Evolutionary conservation across 2,888 invertebrate species (phyloP), one percentile per base, ranked within the genome.

Genomic region (Mesoligia furuncula): DNA sequence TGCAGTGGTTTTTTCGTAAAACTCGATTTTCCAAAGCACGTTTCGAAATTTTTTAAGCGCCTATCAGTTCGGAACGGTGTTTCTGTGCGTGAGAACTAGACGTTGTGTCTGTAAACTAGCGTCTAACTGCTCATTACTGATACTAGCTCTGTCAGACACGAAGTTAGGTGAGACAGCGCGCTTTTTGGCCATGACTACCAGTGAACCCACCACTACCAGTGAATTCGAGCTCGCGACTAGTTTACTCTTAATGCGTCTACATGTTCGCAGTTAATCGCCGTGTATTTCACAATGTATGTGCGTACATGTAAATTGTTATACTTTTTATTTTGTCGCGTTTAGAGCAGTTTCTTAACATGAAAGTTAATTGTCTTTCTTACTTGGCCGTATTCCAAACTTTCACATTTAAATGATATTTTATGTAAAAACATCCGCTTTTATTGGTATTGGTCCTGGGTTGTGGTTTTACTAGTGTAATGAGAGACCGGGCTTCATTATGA

Each of bases 251-350:
- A 81, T 77, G 73, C 62, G 86, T 70, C 36, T 83, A 74, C 66
- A 71, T 65, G 68, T 73, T 13, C 61, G 24, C 59, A 65, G 71
- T 84, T 81, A 80, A 85, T 85, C 73, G 72, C 57, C 0, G 42
- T 75, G 66, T 77, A 64, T 79, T 66, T 68, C 13, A 76, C 73
- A 77, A 78, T 59, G 66, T 71, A 61, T 61, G 31, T 68, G 48
- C 62, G 51, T 78, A 68, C 39, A 67, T 77, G 74, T 80, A 51
- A 73, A 85, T 73, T 65, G n/a, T 65, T 15, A 61, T 54, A 54
- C 39, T 9, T 80, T 71, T 72, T 74, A 54, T 72, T 69, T 51
- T 75, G 67, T 61, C 20, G 68, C 61, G 39, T 73, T 83, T 51
- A 51, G 17, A 68, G 39, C 54, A 0, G 59, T 71, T 75, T 64